Base-by-base conservation (phyloP, 2,113 vertebrate genomes). In the Otis tarda region DNA sequence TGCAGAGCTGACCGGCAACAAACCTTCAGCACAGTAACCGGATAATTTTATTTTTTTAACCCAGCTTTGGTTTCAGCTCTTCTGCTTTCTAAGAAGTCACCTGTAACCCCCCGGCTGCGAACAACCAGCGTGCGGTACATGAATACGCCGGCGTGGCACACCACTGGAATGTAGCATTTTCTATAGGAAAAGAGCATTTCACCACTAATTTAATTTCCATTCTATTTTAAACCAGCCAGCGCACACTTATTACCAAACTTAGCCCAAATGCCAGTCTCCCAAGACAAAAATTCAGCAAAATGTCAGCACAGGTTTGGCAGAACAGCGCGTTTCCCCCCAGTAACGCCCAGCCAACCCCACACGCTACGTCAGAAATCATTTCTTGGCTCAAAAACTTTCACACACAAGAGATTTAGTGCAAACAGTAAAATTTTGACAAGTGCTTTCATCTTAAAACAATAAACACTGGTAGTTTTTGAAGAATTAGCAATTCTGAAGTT, bases 111-210 rank as follows among this genome's bases (percentile, higher is more conserved):
- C 14, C 47, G 33, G 60, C 60, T 61, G 60, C 55, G 8, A 14
- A 25, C 1, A 14, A 14, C 14, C 68, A 13, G 39, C 2, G 7
- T 15, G 50, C 0, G 12, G 2, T 3, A 9, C 0, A 12, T 8
- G 61, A 49, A 14, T 4, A 3, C 0, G 31, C 41, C 11, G 71
- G 7, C 55, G 43, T 0, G 9, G 39, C 6, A 23, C 28, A 2
- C 16, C 31, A 12, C 43, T 6, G 27, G 47, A 22, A n/a, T n/a
- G 69, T 25, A 19, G 28, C 49, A 9, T 12, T 80, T 60, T 27
- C 10, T 2, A 64, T 2, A 39, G 71, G n/a, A 68, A 59, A 57
- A 49, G 24, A 30, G 9, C 60, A 57, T 33, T 49, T 85, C 60
- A 28, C 33, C 37, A 6, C 6, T 31, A 6, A 45, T 16, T 79